phyloP scores from a whole-genome alignment of 2,888 invertebrate species.

The Chrysolina oricalcia region DNA sequence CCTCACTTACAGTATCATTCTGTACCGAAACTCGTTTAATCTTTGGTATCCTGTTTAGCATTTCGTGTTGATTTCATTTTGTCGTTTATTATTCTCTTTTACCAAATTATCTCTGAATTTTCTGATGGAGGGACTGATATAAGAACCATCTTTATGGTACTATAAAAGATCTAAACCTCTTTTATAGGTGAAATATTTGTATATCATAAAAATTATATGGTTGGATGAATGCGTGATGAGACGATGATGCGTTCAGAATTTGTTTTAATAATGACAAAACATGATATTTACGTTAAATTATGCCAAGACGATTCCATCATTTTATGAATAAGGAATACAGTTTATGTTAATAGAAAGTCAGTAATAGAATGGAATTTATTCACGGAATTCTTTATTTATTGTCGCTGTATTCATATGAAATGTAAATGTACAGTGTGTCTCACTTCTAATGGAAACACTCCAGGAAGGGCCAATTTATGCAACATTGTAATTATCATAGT shows the following conservation, averaged over 20 bases:
- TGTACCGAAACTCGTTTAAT: background rate
- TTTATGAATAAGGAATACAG: background rate
- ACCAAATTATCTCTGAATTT: constrained; percentile 7
- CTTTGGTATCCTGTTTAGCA: background rate
- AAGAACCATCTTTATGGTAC: constrained; percentile 26
- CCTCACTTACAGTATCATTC: too few relatives aligned
- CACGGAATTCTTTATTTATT: too few relatives aligned
- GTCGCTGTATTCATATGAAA: too few relatives aligned
- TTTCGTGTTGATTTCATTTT: background rate
- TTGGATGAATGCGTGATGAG: background rate
- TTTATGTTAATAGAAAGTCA: background rate
- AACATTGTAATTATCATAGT: too few relatives aligned
- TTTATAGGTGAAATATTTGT: constrained; percentile 17
- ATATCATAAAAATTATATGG: constrained; percentile 14
- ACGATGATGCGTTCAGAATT: background rate
- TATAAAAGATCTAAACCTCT: constrained; percentile 25
- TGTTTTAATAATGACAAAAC: constrained; percentile 2
- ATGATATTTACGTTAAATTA: background rate
- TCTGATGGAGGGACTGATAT: background rate
- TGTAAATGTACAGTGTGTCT: too few relatives aligned
- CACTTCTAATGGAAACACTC: too few relatives aligned
- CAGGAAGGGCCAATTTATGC: too few relatives aligned
- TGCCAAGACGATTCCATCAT: background rate
- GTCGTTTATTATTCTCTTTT: background rate
- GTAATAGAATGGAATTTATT: too few relatives aligned